Percentiles rank a stretch among this genome's conserved stretches.
These are phyloP conservation scores for Hirudinaria manillensis DNA, from an alignment of 2,888 invertebrate genomes.

Conservation along the genomic window DNA sequence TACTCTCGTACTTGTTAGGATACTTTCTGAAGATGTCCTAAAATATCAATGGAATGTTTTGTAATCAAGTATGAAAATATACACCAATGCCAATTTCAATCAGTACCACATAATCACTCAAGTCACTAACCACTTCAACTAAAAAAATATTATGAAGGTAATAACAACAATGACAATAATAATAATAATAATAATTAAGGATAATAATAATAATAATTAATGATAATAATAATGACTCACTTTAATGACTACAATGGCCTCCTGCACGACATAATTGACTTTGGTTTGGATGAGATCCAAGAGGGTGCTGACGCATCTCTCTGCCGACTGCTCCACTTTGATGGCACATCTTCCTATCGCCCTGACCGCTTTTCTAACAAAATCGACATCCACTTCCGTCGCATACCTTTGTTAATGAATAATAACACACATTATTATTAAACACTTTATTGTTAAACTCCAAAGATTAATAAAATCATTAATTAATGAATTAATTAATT, in stretches of 20 bases:
- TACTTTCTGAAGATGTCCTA: constrained; percentile 67
- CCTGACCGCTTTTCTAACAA: constrained; percentile 94
- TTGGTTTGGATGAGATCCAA: constrained; percentile 97
- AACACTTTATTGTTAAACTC: no score
- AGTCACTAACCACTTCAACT: neutral
- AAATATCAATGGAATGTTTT: neutral
- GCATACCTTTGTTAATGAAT: constrained; percentile 62
- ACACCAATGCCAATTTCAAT: no score
- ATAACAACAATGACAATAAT: no score
- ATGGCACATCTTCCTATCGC: constrained; percentile 98
- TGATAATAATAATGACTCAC: constrained; percentile 39
- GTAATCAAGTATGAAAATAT: neutral
- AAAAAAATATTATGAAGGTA: no score
- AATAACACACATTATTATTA: no score
- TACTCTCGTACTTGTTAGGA: constrained; percentile 98
- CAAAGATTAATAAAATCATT: no score
- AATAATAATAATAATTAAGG: no score
- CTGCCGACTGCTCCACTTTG: constrained; percentile 94
- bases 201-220: neutral
- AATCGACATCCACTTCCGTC: constrained; percentile 98
- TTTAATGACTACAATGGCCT: constrained; percentile 98
- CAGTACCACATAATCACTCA: no score
- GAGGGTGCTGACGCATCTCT: constrained; percentile 92
- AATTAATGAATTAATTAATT: no score
- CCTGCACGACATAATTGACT: constrained; percentile 98